Base-by-base conservation (phyloP, 2,888 invertebrate genomes). In the Sthenelais limicola region DNA sequence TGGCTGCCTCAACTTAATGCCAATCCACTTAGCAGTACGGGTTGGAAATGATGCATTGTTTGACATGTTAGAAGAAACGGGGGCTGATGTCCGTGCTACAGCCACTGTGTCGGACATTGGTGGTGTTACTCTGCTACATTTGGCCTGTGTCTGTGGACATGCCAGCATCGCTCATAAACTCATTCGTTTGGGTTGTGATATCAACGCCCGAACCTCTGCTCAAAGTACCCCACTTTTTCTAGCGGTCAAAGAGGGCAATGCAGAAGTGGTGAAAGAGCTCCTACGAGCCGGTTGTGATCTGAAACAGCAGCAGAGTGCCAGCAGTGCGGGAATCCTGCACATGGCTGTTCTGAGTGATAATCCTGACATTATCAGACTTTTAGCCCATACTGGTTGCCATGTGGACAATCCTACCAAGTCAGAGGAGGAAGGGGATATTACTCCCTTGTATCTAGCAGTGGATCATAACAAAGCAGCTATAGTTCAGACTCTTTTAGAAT, bases 361-460 rank as follows among this genome's bases (percentile, higher is more conserved):
- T 38, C 67, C 48, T 0, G 56, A 58, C 12, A 77, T 76, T 33
- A 68, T 77, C 24, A 47, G 71, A 21, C 26, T 54, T 47, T 49
- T 78, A 35, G 71, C 62, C 2, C 35, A 30, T 21, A 72, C 71
- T 15, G 74, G 73, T 32, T 71, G 73, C 38, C 26, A 56, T 21
- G 74, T 74, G 7, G 67, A 74, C 51, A 67, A 68, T 47, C 47
- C 74, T n/a, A 56, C 74, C 30, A 43, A 51, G 35, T 72, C 76
- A 2, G 74, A 77, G 30, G 76, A 76, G 66, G 68, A 74, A 24
- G 77, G 77, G 4, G 62, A 68, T 28, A 76, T 77, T 26, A 78
- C 78, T 7, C 77, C 77, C 12, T 51, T 77, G n/a, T 78, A 78
- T 52, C 49, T 78, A 21, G 77, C 78, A 18, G 76, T 78, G 21